A percentile compares a stretch with the other conserved stretches of the same genome.
Conservation (phyloP, 2,113 vertebrate genomes). For the Tursiops truncatus region DNA sequence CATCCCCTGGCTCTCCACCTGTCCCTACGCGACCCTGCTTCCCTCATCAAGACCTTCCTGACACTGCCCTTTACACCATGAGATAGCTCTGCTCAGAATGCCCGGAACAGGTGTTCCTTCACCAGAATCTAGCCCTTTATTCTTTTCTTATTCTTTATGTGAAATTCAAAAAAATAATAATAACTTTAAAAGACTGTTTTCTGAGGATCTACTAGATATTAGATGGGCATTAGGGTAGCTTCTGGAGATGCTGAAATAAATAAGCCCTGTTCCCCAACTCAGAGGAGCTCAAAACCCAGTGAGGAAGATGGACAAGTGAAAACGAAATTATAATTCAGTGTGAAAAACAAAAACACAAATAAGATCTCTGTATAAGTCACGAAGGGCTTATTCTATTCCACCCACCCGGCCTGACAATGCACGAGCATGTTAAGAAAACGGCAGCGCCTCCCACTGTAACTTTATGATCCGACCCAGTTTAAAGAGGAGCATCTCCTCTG, state of each 20-base stretch:
- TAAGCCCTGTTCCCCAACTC: background rate
- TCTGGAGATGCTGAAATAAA: background rate
- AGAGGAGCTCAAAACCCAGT: background rate
- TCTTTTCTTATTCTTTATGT: background rate
- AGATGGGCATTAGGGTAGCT: background rate
- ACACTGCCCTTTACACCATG: rapidly evolving
- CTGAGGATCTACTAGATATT: background rate
- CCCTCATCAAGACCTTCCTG: background rate
- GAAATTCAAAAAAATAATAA: background rate
- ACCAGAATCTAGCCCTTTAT: background rate
- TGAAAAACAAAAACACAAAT: background rate
- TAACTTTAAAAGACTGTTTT: background rate
- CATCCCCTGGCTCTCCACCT: background rate
- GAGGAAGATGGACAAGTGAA: background rate
- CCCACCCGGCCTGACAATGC: rapidly evolving
- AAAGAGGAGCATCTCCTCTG: background rate
- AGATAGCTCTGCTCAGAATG: background rate
- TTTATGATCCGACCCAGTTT: rapidly evolving
- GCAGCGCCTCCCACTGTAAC: background rate
- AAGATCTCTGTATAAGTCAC: background rate
- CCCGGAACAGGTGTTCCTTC: rapidly evolving
- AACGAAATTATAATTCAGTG: background rate
- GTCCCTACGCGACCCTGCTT: rapidly evolving
- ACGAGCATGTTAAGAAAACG: rapidly evolving
- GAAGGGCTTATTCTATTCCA: background rate